phyloP scores from a whole-genome alignment of 1,140 invertebrate genomes.

The Melipona quadrifasciata region DNA sequence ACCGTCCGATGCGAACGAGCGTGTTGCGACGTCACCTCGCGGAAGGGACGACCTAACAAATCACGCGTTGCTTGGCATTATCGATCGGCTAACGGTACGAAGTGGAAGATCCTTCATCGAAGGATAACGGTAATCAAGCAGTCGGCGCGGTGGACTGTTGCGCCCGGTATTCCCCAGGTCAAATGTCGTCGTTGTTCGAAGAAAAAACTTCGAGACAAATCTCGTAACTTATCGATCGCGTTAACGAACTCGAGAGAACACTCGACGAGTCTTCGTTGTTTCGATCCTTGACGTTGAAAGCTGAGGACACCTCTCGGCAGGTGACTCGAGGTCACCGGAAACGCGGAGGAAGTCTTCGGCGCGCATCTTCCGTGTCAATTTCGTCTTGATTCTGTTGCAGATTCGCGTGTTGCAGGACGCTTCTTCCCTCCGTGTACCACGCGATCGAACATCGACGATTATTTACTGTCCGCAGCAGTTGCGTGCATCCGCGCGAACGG shows the following conservation, averaged over 20 bases:
- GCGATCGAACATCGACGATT: slow-evolving; percentile 55
- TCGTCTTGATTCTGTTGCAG: slow-evolving; percentile 42
- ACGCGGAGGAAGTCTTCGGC: slow-evolving; percentile 16
- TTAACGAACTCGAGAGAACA: not conserved
- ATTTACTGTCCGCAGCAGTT: slow-evolving; percentile 42
- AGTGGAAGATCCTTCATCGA: slow-evolving; percentile 31
- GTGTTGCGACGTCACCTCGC: not conserved
- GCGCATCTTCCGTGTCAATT: slow-evolving; percentile 24
- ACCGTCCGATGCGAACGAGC: not conserved
- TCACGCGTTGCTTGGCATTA: slow-evolving; percentile 49
- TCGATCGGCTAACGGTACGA: slow-evolving; percentile 59
- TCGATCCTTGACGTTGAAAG: not conserved
- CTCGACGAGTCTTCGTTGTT: not conserved
- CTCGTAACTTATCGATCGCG: not conserved
- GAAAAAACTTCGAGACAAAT: not conserved
- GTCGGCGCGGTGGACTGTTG: slow-evolving; percentile 27
- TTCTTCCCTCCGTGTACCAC: not conserved
- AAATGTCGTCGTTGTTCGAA: slow-evolving; percentile 25
- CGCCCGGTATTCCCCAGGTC: slow-evolving; percentile 55
- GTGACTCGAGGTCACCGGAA: not conserved
- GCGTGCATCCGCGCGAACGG: slow-evolving; percentile 2
- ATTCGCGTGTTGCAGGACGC: slow-evolving; percentile 40
- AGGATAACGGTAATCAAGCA: slow-evolving; percentile 63
- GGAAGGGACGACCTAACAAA: slow-evolving; percentile 42
- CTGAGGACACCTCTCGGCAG: not conserved